A percentile compares a stretch with the other conserved stretches of the same genome.
Evolutionary conservation across 2,888 invertebrate species (phyloP).

Genomic region (Lasioglossum villosulum): DNA sequence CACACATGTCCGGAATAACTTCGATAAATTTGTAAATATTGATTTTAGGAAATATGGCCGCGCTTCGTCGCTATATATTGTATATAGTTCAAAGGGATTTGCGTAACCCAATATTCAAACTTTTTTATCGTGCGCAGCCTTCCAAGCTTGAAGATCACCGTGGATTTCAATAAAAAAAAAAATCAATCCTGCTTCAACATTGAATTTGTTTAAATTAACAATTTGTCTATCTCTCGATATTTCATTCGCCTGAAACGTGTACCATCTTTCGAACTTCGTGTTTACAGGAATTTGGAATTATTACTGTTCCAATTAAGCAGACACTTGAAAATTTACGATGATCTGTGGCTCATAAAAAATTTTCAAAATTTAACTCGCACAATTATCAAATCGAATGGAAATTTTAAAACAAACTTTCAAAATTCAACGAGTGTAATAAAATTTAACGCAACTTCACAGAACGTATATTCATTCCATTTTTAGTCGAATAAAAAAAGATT

Average conservation of each 20-base stretch:
- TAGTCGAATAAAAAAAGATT: no score
- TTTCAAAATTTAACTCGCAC: background rate
- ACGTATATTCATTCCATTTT: background rate
- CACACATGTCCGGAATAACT: background rate
- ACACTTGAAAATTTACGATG: background rate
- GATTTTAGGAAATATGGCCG: conserved; percentile 11
- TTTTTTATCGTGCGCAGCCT: background rate
- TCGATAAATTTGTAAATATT: conserved; percentile 15
- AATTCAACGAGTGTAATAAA: no score
- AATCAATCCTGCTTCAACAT: background rate
- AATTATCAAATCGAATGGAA: background rate
- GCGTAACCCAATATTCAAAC: conserved; percentile 4
- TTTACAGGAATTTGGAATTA: background rate
- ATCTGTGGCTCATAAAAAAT: background rate
- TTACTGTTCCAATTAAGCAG: background rate
- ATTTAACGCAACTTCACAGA: background rate
- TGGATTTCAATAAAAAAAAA: background rate
- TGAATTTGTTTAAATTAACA: background rate
- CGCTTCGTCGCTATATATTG: background rate
- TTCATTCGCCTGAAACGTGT: background rate
- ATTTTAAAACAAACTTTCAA: background rate
- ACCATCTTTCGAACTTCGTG: background rate
- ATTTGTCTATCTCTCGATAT: background rate
- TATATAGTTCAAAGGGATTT: conserved; percentile 5
- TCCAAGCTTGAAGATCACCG: background rate